Evolutionary conservation across 1,140 invertebrate genomes (phyloP).

Genomic region (Atta colombica): DNA sequence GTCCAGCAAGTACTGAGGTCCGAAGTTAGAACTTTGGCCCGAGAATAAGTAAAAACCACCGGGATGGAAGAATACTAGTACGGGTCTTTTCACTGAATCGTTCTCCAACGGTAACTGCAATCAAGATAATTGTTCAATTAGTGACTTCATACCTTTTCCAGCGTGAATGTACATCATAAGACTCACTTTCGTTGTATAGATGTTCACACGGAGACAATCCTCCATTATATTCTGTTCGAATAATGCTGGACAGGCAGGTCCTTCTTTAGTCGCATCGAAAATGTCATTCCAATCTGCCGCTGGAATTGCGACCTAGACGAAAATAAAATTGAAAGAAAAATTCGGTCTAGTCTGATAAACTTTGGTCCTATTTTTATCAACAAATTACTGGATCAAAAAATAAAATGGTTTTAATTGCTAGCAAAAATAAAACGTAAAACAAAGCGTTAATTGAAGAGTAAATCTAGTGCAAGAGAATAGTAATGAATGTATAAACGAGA

Average conservation of each 20-base stretch:
- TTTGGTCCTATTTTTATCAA: neutral
- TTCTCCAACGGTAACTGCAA: slow-evolving; percentile 38
- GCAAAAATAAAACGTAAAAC: too few species aligned
- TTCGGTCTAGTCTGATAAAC: neutral
- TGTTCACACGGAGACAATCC: slow-evolving; percentile 91
- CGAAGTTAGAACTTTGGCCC: slow-evolving; percentile 85
- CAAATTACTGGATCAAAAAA: neutral
- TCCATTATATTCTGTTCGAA: slow-evolving; percentile 81
- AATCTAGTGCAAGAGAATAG: too few species aligned
- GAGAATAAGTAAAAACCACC: slow-evolving; percentile 87
- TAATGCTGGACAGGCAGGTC: slow-evolving; percentile 79
- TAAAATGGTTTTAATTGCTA: too few species aligned
- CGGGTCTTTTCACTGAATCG: slow-evolving; percentile 73
- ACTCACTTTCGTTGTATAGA: slow-evolving; percentile 90
- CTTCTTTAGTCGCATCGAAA: slow-evolving; percentile 82
- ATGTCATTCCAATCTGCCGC: slow-evolving; percentile 86
- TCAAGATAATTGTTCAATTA: slow-evolving; percentile 31
- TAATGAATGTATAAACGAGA: too few species aligned
- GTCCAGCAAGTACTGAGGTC: slow-evolving; percentile 89
- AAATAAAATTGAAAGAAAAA: slow-evolving; percentile 1
- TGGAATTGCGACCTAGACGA: slow-evolving; percentile 85
- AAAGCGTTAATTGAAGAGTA: too few species aligned
- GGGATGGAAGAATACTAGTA: slow-evolving; percentile 87
- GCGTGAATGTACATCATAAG: slow-evolving; percentile 85
- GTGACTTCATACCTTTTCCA: neutral